A percentile compares a stretch with the other conserved stretches of the same genome.
Evolutionary conservation across 1,140 invertebrate species (phyloP).

Genomic region (Drosophila fuyamai): DNA sequence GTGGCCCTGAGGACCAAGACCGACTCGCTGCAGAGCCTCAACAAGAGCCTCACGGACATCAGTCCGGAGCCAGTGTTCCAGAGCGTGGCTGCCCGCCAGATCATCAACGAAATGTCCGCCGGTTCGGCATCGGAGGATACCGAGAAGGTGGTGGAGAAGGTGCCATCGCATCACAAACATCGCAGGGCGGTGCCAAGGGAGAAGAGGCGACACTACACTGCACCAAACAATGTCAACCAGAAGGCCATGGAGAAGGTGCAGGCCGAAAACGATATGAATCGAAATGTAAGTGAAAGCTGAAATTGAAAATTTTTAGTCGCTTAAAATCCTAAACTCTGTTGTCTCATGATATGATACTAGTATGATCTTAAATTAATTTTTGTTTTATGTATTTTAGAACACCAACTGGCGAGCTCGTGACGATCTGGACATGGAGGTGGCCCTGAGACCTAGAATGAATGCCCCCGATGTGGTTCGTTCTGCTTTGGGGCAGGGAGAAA

Average conservation of each 20-base stretch:
- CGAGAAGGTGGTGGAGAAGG: constrained; percentile 83
- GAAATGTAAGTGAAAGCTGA: constrained; percentile 85
- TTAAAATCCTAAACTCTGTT: too few species aligned
- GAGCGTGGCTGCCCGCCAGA: constrained; percentile 93
- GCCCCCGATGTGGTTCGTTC: constrained; percentile 94
- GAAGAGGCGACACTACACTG: constrained; percentile 94
- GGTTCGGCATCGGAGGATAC: constrained; percentile 85
- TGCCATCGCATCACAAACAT: constrained; percentile 85
- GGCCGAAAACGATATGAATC: constrained; percentile 86
- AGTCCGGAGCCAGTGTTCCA: constrained; percentile 89
- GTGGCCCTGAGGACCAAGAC: constrained; percentile 77
- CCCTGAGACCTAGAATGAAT: constrained; percentile 88
- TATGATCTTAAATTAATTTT: not conserved
- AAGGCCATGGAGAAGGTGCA: constrained; percentile 87
- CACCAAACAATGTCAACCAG: constrained; percentile 89
- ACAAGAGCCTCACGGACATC: constrained; percentile 83
- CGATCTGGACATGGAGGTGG: constrained; percentile 94
- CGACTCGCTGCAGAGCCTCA: constrained; percentile 84
- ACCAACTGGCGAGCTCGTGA: constrained; percentile 89
- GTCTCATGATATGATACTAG: too few species aligned
- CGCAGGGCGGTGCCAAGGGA: constrained; percentile 90
- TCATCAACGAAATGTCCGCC: constrained; percentile 92
- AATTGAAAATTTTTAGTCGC: not conserved
- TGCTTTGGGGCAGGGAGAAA: constrained; percentile 87
- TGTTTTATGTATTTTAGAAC: constrained; percentile 76